Evolutionary conservation across 2,888 invertebrate genomes (phyloP), one percentile per base, ranked within the genome.

Genomic region (Dryococelus australis): DNA sequence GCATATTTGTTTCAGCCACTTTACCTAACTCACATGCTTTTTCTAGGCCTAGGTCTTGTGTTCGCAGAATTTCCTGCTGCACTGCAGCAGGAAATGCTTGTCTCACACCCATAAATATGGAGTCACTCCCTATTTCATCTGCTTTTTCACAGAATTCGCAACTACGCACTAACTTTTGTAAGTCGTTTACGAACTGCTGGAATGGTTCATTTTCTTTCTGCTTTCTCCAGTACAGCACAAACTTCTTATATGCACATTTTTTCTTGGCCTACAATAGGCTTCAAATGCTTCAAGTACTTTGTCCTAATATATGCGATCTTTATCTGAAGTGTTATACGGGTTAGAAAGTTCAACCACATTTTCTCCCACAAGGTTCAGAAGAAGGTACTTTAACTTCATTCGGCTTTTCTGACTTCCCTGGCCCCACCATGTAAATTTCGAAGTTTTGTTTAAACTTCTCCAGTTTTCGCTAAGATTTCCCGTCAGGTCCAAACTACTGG

Each of bases 111-210:
- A 4, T 35, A 9, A n/a, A n/a, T 27, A 80, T 80, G 80, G 26
- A 80, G 26, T 80, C 80, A 12, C 80, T 9, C 26, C 35, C 35
- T 26, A 16, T 83, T 9, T 27, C 83, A 83, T 83, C 83, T 24
- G 83, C 28, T 28, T 83, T 26, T 16, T 27, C 83, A 28, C 83
- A 26, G 26, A 83, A 83, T 27, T 83, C 83, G 28, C 83, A 83
- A 43, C 35, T 13, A 13, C 24, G 16, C 28, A 83, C 43, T 83
- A 83, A 4, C n/a, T 83, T 28, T 43, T 16, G 8, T 20, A 83
- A n/a, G 35, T 27, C 83, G 20, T 13, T 83, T 83, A 83, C 83
- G 28, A 83, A 83, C 20, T 27, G 83, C 20, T 28, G 24, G 43
- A 28, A 27, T 43, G 83, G 83, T 28, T 83, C 35, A 24, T 24